These are phyloP conservation scores for Drosophila anomelani DNA, from an alignment of 2,888 invertebrate species.

Conservation along the genomic window DNA sequence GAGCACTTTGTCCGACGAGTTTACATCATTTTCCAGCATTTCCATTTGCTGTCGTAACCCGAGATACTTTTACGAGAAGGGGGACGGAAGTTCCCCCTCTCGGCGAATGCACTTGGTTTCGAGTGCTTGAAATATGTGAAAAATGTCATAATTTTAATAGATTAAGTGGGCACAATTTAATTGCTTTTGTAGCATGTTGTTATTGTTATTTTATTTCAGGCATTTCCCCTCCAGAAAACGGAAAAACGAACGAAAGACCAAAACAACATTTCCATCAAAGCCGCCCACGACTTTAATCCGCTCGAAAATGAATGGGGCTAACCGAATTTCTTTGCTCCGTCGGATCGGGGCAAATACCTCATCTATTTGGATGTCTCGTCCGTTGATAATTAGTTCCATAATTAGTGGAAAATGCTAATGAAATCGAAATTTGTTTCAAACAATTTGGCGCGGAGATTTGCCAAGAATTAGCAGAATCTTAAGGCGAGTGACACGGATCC, in stretches of 20 bases:
- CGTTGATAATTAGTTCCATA: conserved; percentile 62
- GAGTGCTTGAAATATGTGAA: conserved; percentile 53
- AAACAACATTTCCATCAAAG: conserved; percentile 39
- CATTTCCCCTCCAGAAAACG: conserved; percentile 29
- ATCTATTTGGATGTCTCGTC: conserved; percentile 52
- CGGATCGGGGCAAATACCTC: conserved; percentile 57
- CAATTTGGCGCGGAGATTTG: conserved; percentile 33
- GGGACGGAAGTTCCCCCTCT: conserved; percentile 3
- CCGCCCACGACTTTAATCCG: conserved; percentile 71
- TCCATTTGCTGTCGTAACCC: conserved; percentile 57
- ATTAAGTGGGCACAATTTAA: conserved; percentile 49
- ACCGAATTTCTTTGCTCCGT: conserved; percentile 51
- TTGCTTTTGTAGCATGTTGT: conserved; percentile 33
- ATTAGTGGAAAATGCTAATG: conserved; percentile 64
- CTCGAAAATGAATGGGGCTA: conserved; percentile 60
- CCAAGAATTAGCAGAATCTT: conserved; percentile 47
- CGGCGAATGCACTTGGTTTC: conserved; percentile 26
- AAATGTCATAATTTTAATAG: conserved; percentile 60
- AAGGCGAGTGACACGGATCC: conserved; percentile 53
- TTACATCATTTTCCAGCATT: conserved; percentile 39
- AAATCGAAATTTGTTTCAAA: conserved; percentile 47
- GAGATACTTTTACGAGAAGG: conserved; percentile 48
- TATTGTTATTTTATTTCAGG: conserved; percentile 31
- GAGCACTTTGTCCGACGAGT: conserved; percentile 49
- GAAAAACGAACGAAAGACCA: conserved; percentile 15